Evolutionary conservation across 2,113 vertebrate species (phyloP), one percentile per base, ranked within the genome.

Genomic region (Strix uralensis): DNA sequence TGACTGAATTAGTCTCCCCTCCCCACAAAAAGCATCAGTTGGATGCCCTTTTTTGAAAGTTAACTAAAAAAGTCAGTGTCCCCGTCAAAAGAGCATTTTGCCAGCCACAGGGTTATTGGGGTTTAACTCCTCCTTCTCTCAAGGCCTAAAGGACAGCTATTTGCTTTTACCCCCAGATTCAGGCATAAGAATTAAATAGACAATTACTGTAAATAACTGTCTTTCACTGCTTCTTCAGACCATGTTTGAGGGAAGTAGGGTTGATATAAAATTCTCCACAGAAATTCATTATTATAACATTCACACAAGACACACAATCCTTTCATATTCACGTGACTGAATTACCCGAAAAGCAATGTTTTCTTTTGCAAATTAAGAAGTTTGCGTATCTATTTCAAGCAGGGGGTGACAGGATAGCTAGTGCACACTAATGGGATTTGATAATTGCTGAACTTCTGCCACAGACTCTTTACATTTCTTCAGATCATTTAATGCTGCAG

Each of bases 311-410:
- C 23, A 79, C 9, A 63, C 10, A 18, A 70, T 36, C 58, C 46
- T 32, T 62, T 72, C 40, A 17, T 9, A 59, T 18, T 57, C 15
- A 44, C 5, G 0, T 6, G 29, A 63, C 0, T 22, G 47, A 65
- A 52, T 71, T 85, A 71, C 36, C 32, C 32, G 27, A 86, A 80
- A 85, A 83, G 46, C 34, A 83, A 27, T 19, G 4, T 13, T 77
- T 79, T 77, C 38, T 52, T 61, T 20, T 22, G 34, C 13, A 65
- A 63, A 69, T 65, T 25, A 74, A 20, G 8, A 55, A 17, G 9
- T 55, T 49, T 51, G 32, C 4, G 3, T 2, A 11, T 18, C 15
- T 73, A 0, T 44, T 65, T 81, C 27, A 67, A 59, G 13, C 40
- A 42, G 40, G 40, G 19, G 4, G 5, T 27, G 38, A 63, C 5